Percentiles rank a stretch among this genome's conserved stretches.
These are phyloP conservation scores for Buphagus erythrorhynchus DNA, from an alignment of 2,797 vertebrate genomes.

Conservation along the genomic window DNA sequence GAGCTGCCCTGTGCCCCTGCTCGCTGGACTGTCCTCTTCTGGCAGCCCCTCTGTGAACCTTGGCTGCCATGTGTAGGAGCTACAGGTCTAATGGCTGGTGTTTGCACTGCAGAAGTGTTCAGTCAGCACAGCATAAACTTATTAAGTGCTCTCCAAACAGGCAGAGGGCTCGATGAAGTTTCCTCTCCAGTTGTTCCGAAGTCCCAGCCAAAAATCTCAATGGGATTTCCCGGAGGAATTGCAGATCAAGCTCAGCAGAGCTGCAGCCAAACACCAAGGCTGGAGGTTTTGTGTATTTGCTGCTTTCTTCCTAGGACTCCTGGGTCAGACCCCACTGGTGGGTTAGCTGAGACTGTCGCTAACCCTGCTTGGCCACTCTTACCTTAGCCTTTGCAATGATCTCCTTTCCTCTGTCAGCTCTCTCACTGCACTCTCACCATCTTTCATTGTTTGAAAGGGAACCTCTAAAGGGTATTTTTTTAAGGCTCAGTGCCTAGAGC, in stretches of 20 bases:
- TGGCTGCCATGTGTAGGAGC: not conserved
- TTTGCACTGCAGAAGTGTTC: constrained; percentile 55
- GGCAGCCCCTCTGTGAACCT: not conserved
- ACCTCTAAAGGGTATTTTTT: not conserved
- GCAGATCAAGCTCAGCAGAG: not conserved
- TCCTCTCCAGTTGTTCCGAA: constrained; percentile 62
- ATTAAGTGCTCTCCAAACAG: constrained; percentile 57
- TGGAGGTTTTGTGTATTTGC: not conserved
- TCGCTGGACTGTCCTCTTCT: not conserved
- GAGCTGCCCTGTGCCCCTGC: not conserved
- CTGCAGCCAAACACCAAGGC: not conserved
- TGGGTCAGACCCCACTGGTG: not conserved
- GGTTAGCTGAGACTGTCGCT: not conserved
- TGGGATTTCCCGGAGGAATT: constrained; percentile 41
- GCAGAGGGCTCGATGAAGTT: constrained; percentile 16
- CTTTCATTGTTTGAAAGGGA: not conserved
- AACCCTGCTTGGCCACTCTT: not conserved
- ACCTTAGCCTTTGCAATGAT: not conserved
- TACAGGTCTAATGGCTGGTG: not conserved
- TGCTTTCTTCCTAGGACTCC: not conserved
- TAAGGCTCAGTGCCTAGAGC: not conserved
- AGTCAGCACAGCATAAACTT: constrained; percentile 50
- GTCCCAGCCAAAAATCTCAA: constrained; percentile 54
- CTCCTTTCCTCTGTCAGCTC: not conserved
- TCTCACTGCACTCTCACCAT: not conserved